These are phyloP conservation scores for Ptychodera flava DNA, from an alignment of 35 echinoderm and acorn worm genomes.

Conservation along the genomic window DNA sequence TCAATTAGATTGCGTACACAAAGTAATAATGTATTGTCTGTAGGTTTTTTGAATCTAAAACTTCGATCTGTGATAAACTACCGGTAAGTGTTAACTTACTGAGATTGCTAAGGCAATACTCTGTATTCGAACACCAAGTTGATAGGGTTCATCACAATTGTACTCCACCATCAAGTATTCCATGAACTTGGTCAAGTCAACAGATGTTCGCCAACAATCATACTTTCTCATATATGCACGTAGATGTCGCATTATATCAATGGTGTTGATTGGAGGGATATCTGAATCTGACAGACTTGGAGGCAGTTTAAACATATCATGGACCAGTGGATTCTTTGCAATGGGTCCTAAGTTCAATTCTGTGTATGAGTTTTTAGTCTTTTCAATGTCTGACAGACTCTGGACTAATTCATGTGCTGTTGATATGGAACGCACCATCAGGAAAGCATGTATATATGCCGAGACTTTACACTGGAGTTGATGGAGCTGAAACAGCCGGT, in stretches of 20 bases:
- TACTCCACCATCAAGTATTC: slow-evolving; percentile 23
- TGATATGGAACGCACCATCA: slow-evolving; percentile 27
- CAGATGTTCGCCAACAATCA: slow-evolving; percentile 17
- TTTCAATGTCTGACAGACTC: slow-evolving; percentile 12
- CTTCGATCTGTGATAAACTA: too few relatives aligned
- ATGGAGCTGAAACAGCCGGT: not conserved
- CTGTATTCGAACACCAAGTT: slow-evolving; percentile 37
- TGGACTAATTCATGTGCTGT: slow-evolving; percentile 32
- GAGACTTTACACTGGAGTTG: slow-evolving; percentile 14
- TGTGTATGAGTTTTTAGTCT: slow-evolving; percentile 9
- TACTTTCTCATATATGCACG: not conserved
- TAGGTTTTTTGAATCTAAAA: too few relatives aligned
- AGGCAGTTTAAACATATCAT: slow-evolving; percentile 42
- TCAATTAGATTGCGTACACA: too few relatives aligned
- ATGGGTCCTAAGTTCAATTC: slow-evolving; percentile 32
- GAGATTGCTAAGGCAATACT: slow-evolving; percentile 47
- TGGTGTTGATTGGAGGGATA: slow-evolving; percentile 35
- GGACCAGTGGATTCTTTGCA: slow-evolving; percentile 21
- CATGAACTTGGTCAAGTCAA: slow-evolving; percentile 47
- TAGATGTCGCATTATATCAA: slow-evolving; percentile 29
- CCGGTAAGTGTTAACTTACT: too few relatives aligned
- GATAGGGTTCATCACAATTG: slow-evolving; percentile 23
- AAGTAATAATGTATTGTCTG: too few relatives aligned
- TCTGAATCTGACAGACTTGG: slow-evolving; percentile 19
- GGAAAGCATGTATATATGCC: slow-evolving; percentile 39